Base-by-base conservation (phyloP, 2,797 vertebrate species). In the Tamandua tetradactyla region DNA sequence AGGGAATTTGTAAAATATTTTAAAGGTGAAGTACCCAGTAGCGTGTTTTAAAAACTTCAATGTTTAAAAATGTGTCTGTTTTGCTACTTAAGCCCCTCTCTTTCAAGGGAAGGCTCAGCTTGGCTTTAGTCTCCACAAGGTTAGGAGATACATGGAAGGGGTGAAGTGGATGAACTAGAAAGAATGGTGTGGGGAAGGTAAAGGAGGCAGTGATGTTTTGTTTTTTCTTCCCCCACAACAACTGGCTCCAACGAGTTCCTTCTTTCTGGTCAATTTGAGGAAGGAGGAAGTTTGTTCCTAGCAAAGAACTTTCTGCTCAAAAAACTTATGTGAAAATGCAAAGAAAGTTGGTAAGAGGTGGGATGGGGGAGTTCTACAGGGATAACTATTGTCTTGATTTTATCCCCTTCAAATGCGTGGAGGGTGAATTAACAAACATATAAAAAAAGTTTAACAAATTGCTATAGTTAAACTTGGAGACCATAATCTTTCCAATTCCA, bases 41-140 rank as follows among this genome's bases (percentile, higher is more conserved):
- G 95, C 3, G 18, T 44, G 79, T 68, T 72, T 78, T 74, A 22
- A 7, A 15, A n/a, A 83, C 86, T 81, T 85, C 55, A 71, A 20
- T 74, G 75, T 87, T 90, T 69, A 55, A 81, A 94, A 85, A 68
- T 82, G 32, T 30, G 20, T 93, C 85, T 87, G 30, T 27, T 89
- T 89, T 84, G 40, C 3, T 15, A 18, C 32, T 37, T 75, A 66
- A 40, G 55, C 25, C 17, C 35, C 40, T 20, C 83, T 92, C 59
- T 93, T 95, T 87, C 44, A 52, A 82, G 80, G 40, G 27, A 68
- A 94, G 10, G 55, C 84, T 27, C 59, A 79, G 83, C 40, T 30
- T 91, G 84, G 37, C 74, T 59, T 66, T 66, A 37, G 27, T 55
- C 35, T 59, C 18, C 71, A 11, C 5, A 9, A 84, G 72, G 25